These are phyloP conservation scores for Haliaeetus leucogaster DNA, from an alignment of 2,113 vertebrate species.

Conservation along the genomic window DNA sequence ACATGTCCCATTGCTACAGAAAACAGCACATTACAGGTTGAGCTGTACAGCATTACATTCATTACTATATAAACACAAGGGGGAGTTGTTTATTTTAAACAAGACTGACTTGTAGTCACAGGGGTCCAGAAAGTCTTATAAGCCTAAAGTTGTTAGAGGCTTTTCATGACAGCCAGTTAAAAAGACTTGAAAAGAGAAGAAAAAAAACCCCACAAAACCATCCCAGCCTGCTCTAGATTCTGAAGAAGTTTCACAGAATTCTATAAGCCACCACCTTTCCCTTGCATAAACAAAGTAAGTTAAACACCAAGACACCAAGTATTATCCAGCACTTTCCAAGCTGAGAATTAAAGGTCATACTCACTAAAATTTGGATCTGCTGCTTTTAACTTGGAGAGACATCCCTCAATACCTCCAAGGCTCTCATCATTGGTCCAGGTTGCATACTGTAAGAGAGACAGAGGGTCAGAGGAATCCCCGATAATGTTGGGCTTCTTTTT, in stretches of 20 bases:
- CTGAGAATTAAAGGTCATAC: neutral
- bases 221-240: neutral
- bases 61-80: neutral
- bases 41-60: neutral
- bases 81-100: neutral
- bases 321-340: neutral
- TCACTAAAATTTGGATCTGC: slow-evolving; percentile 91
- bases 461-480: neutral
- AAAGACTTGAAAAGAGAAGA: neutral
- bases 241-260: neutral
- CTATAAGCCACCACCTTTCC: neutral
- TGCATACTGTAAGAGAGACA: slow-evolving; percentile 76
- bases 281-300: neutral
- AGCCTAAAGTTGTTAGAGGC: neutral
- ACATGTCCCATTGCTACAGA: slow-evolving; percentile 88
- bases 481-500: neutral
- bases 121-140: neutral
- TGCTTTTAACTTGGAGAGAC: slow-evolving; percentile 77
- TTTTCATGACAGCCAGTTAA: neutral
- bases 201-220: neutral
- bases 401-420: slow-evolving; percentile 88
- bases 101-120: neutral
- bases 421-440: slow-evolving; percentile 85
- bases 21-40: neutral
- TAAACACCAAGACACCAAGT: neutral